Percentiles rank a stretch among this genome's conserved stretches.
These are phyloP conservation scores for Psettodes erumei DNA, from an alignment of 2,113 vertebrate species.

Conservation along the genomic window DNA sequence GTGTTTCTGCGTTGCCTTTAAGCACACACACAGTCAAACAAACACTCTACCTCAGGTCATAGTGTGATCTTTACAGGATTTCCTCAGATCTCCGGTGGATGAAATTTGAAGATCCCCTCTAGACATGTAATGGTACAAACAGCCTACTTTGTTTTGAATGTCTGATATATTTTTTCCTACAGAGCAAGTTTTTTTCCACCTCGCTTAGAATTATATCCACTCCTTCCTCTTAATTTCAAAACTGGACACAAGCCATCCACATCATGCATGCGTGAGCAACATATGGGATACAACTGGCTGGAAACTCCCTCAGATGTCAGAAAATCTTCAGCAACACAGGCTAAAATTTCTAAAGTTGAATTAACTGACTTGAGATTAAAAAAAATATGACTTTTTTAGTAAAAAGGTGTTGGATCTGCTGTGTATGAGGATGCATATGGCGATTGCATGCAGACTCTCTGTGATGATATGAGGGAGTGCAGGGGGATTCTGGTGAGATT, in stretches of 20 bases:
- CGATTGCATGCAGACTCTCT: no score
- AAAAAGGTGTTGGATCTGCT: not conserved
- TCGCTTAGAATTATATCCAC: no score
- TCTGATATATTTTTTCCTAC: not conserved
- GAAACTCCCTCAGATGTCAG: no score
- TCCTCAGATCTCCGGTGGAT: no score
- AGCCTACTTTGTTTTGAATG: not conserved
- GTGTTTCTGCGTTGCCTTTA: no score
- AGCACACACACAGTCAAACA: no score
- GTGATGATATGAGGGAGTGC: no score
- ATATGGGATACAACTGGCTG: no score
- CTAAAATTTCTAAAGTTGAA: not conserved
- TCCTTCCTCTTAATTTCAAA: not conserved
- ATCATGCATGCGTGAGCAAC: no score
- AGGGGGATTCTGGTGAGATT: constrained; percentile 54
- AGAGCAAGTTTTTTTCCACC: not conserved
- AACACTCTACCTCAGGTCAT: no score
- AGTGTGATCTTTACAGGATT: no score
- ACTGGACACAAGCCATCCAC: no score
- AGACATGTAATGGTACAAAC: not conserved
- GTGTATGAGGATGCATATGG: constrained; percentile 35
- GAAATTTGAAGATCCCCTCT: not conserved
- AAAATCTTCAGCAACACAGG: not conserved
- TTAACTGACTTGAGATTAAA: not conserved
- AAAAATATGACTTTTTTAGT: not conserved